Conservation (phyloP, 2,797 vertebrate species). For the Stomatorhinus walkeri region DNA sequence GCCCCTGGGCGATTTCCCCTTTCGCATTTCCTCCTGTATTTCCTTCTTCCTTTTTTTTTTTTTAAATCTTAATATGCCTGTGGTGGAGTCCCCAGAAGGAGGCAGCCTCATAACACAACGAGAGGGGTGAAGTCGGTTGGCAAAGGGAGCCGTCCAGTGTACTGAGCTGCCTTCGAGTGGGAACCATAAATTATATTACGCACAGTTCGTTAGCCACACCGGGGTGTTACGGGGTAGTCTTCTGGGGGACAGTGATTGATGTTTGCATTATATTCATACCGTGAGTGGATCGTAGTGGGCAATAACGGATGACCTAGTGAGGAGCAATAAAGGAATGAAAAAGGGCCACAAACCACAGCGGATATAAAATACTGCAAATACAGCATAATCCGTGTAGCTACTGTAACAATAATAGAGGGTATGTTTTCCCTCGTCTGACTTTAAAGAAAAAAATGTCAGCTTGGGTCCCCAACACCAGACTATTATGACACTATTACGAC, state of each 20-base stretch:
- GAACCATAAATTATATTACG: conserved; percentile 29
- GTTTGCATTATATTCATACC: conserved; percentile 31
- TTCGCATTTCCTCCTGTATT: not conserved
- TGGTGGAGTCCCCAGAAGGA: not conserved
- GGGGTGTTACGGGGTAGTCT: conserved; percentile 24
- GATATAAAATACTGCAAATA: conserved; percentile 15
- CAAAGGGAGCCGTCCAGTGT: not conserved
- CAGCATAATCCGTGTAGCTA: not conserved
- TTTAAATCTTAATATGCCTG: not conserved
- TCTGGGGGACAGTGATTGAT: conserved; percentile 29
- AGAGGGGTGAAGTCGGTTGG: conserved; percentile 25
- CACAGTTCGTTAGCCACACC: conserved; percentile 30
- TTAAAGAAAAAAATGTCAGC: not conserved
- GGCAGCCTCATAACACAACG: conserved; percentile 17
- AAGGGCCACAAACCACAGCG: conserved; percentile 17
- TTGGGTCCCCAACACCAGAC: not conserved
- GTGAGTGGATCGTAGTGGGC: conserved; percentile 20
- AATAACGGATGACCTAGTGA: conserved; percentile 23
- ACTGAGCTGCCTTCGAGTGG: conserved; percentile 19
- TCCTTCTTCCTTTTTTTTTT: not conserved
- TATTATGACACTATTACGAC: not conserved
- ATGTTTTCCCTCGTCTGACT: not conserved
- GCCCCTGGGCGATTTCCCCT: not conserved
- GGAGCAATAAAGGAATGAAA: conserved; percentile 11
- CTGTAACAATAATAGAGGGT: not conserved